A percentile compares a stretch with the other conserved stretches of the same genome.
phyloP scores from a whole-genome alignment of 2,888 invertebrate species.

The Rotaria socialis region DNA sequence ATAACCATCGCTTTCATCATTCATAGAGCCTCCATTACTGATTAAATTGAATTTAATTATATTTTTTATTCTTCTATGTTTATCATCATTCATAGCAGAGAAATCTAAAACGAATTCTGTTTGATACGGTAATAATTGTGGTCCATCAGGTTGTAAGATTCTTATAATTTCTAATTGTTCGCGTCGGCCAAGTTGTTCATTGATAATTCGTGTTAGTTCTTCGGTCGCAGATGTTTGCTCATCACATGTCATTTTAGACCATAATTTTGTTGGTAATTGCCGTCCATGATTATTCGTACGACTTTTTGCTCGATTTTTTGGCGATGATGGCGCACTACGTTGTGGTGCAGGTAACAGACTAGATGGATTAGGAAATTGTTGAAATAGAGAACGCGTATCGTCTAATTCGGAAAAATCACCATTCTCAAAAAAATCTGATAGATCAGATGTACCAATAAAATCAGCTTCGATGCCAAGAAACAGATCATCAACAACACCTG shows the following conservation, averaged over 20 bases:
- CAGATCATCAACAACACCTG: slow-evolving; percentile 27
- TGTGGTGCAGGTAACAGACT: slow-evolving; percentile 3
- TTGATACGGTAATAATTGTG: slow-evolving; percentile 33
- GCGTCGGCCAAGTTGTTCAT: slow-evolving; percentile 51
- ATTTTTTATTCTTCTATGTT: slow-evolving; percentile 42
- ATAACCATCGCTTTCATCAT: neutral
- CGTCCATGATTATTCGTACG: neutral
- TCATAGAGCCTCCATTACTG: neutral
- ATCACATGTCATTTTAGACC: slow-evolving; percentile 50
- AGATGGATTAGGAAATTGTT: slow-evolving; percentile 24
- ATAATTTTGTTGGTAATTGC: slow-evolving; percentile 21
- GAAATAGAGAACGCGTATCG: slow-evolving; percentile 27
- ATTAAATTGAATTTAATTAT: slow-evolving; percentile 42
- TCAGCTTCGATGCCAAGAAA: slow-evolving; percentile 27
- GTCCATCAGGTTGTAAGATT: slow-evolving; percentile 53
- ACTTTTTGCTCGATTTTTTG: slow-evolving; percentile 33
- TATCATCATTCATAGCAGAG: slow-evolving; percentile 43
- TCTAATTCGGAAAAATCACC: slow-evolving; percentile 35
- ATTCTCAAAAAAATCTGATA: slow-evolving; percentile 36
- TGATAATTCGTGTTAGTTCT: slow-evolving; percentile 53
- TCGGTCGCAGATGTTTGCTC: slow-evolving; percentile 52
- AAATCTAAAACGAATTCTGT: slow-evolving; percentile 42
- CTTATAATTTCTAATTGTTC: slow-evolving; percentile 56
- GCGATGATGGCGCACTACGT: slow-evolving; percentile 43
- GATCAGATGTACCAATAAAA: slow-evolving; percentile 18